Percentiles rank a stretch among this genome's conserved stretches.
Conservation (phyloP, 1,140 invertebrate species). For the Drosophila mayri region DNA sequence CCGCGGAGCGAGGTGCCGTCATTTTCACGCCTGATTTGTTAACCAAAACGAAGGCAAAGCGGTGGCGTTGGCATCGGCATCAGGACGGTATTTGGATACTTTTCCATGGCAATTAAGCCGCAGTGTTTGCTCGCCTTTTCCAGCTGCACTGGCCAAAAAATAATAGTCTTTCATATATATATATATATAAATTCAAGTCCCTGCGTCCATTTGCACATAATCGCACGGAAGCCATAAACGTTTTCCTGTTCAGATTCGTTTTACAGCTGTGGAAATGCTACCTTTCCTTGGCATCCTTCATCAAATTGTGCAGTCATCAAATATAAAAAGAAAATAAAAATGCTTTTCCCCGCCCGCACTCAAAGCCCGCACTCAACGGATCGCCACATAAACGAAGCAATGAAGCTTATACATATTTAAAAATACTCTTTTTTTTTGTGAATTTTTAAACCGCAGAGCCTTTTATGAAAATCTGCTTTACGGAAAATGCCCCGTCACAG, state of each 20-base stretch:
- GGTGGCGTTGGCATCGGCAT: constrained; percentile 10
- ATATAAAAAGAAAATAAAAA: constrained; percentile 33
- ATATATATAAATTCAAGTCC: background rate
- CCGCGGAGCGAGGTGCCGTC: constrained; percentile 32
- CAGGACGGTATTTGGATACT: constrained; percentile 48
- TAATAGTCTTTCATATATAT: background rate
- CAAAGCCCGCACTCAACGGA: constrained; percentile 3
- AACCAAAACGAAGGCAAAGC: constrained; percentile 46
- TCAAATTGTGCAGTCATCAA: constrained; percentile 22
- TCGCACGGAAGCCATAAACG: constrained; percentile 31
- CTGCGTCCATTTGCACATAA: constrained; percentile 8
- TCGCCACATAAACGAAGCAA: constrained; percentile 39
- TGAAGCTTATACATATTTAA: constrained; percentile 40
- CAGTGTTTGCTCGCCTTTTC: constrained; percentile 28
- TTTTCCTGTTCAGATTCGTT: constrained; percentile 20
- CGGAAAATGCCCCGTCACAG: constrained; percentile 1
- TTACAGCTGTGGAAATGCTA: constrained; percentile 25
- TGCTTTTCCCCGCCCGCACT: constrained; percentile 3
- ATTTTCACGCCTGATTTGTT: constrained; percentile 62
- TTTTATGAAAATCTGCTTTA: background rate
- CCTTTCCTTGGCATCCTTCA: constrained; percentile 15
- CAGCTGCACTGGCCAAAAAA: constrained; percentile 25
- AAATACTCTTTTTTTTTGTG: constrained; percentile 11
- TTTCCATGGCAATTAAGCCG: constrained; percentile 53
- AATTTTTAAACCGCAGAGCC: constrained; percentile 8